A percentile compares a stretch with the other conserved stretches of the same genome.
phyloP scores from a whole-genome alignment of 1,140 invertebrate genomes.

The Bursaphelenchus mucronatus region DNA sequence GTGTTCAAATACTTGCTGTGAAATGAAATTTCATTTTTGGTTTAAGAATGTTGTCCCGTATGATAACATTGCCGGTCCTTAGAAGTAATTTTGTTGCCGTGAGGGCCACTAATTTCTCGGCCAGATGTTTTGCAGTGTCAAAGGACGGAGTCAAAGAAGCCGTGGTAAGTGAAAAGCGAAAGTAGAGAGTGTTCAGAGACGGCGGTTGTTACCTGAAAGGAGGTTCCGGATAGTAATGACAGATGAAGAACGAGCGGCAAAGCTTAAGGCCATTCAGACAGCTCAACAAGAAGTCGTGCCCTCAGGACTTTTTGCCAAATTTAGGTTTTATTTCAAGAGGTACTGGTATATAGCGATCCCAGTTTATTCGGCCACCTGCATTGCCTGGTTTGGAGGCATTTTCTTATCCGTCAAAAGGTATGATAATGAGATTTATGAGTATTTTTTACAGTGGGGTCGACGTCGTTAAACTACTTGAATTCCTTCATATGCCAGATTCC shows the following conservation, averaged over 20 bases:
- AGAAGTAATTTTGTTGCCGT: not conserved
- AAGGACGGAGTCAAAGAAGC: constrained; percentile 10
- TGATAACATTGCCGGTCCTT: not conserved
- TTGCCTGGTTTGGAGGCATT: constrained; percentile 42
- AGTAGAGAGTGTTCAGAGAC: not conserved
- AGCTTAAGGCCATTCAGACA: constrained; percentile 36
- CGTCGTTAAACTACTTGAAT: constrained; percentile 43
- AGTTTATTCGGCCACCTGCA: constrained; percentile 43
- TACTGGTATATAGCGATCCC: constrained; percentile 58
- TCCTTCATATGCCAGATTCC: constrained; percentile 44
- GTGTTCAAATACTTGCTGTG: too few species aligned
- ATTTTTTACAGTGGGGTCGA: constrained; percentile 50
- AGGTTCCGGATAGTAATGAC: constrained; percentile 42
- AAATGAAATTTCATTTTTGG: too few species aligned
- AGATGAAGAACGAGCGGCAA: constrained; percentile 39
- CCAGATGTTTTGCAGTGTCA: constrained; percentile 9
- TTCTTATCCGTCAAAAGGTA: constrained; percentile 49
- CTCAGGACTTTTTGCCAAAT: constrained; percentile 43
- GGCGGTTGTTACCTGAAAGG: constrained; percentile 20
- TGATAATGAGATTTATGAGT: not conserved
- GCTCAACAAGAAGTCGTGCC: constrained; percentile 36
- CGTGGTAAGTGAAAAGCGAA: not conserved
- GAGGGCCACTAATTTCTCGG: not conserved
- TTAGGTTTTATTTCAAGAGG: constrained; percentile 58
- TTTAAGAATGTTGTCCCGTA: not conserved